Base-by-base conservation (phyloP, 2,113 vertebrate species). In the Oophaga pumilio region DNA sequence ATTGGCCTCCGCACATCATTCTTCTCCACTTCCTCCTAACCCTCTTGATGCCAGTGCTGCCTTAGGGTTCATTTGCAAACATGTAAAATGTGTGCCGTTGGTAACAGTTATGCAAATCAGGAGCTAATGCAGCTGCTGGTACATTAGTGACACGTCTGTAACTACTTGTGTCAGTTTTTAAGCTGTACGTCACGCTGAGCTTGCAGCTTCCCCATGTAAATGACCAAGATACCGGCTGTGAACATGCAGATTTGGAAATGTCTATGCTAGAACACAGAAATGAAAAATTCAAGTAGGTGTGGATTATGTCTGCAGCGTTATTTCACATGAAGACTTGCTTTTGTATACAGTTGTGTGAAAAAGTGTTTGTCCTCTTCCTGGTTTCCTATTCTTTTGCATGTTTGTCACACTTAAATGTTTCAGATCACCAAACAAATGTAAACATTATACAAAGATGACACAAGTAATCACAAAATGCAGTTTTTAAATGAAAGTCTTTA, bases 121-220 rank as follows among this genome's bases (percentile, higher is more conserved):
- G 68, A 84, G 52, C 33, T 57, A 73, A 74, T 73, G 68, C 82
- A 84, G 66, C 82, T 73, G 68, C 82, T 28, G 50, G 66, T 18
- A 59, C 68, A 57, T 73, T 74, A 84, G 33, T 73, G 66, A 59
- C 82, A 73, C 71, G 64, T 71, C 82, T 74, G 68, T 74, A 84
- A 84, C 66, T 84, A 18, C 68, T 84, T 22, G 6, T 57, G 43
- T 17, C 68, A 22, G 66, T 33, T 57, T 57, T 20, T 74, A 74
- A 73, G 68, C 82, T 84, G n/a, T 22, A 9, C 59, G 68, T 74
- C 82, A 84, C 15, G 50, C 82, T 84, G 82, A 74, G 82, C 28
- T 43, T 74, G 66, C 49, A 84, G 66, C 82, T 84, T 84, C 28
- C 18, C 53, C 66, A 84, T 84, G 66, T 68, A 84, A 84, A 84